Evolutionary conservation across 2,797 vertebrate genomes (phyloP), one percentile per base, ranked within the genome.

Genomic region (Argya squamiceps): DNA sequence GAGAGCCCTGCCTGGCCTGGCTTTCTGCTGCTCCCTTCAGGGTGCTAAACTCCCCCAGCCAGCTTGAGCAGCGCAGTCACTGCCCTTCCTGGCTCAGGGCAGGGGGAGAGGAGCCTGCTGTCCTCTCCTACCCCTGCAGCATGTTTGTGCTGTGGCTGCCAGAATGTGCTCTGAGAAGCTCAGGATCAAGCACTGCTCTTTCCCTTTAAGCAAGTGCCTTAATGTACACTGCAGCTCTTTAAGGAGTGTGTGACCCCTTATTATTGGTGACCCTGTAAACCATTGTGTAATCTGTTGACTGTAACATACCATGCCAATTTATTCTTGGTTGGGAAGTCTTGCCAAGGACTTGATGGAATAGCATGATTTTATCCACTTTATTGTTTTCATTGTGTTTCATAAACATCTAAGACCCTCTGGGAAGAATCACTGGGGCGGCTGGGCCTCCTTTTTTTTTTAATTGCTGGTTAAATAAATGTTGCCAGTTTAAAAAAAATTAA

Each of bases 331-430:
- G 93, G 76, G 64, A 93, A 93, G 37, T 75, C 89, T 91, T 94
- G 93, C 95, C 96, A 97, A 95, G 59, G 79, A 77, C 91, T 96
- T 96, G 93, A 96, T 95, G 88, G 94, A 97, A 87, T 96, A 88
- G 71, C 80, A 90, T 75, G 92, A 95, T 96, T 97, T 96, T 96
- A 95, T 96, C 93, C 95, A 70, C 78, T 93, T 94, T 81, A 95
- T 95, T 97, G 96, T 96, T 97, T 97, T 95, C 92, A 88, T 90
- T 96, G 93, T 96, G 84, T 96, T 96, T 96, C 92, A 87, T 91
- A 97, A 97, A 97, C 93, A 96, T 96, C 88, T 94, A 87, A 88
- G 95, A 96, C 93, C 94, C 95, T 93, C 93, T 97, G 95, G 96
- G 95, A 97, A 96, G 96, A 97, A 96, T 89, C 90, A 85, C 44